These are phyloP conservation scores for Lepidurus apus DNA, from an alignment of 1,140 invertebrate species.

Conservation along the genomic window DNA sequence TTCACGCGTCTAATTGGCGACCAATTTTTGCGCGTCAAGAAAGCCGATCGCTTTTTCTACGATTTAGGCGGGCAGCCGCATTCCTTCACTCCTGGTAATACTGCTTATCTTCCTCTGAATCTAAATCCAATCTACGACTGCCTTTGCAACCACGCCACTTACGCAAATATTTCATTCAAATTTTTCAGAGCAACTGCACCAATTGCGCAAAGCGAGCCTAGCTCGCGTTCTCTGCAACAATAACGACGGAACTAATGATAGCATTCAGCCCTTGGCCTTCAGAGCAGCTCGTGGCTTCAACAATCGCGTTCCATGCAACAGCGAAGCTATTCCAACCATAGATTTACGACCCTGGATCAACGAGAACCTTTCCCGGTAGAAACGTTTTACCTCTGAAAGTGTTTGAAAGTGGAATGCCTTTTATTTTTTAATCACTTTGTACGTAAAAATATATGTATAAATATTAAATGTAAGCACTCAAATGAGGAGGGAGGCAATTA, in stretches of 20 bases:
- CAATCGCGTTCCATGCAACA: conserved; percentile 45
- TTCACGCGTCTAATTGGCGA: conserved; percentile 55
- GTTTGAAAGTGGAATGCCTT: neutral
- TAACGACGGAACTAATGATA: conserved; percentile 54
- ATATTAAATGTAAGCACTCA: conserved; percentile 39
- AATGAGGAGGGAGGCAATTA: no score
- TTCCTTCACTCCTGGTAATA: conserved; percentile 43
- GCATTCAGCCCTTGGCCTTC: conserved; percentile 30
- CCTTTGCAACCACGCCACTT: no score
- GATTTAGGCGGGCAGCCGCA: conserved; percentile 43
- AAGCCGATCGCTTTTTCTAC: conserved; percentile 49
- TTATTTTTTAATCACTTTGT: neutral
- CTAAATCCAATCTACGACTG: no score
- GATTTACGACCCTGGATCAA: conserved; percentile 46
- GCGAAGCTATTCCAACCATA: conserved; percentile 44
- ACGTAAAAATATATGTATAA: neutral
- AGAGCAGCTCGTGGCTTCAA: conserved; percentile 1
- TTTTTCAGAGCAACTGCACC: conserved; percentile 70
- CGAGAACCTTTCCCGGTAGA: conserved; percentile 23
- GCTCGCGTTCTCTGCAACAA: conserved; percentile 91
- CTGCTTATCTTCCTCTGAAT: no score
- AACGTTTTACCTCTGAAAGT: neutral
- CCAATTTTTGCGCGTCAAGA: conserved; percentile 49
- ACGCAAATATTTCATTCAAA: no score
- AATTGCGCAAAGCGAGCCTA: conserved; percentile 79